Conservation (phyloP, 23 tunicate genomes). For the Trididemnum nubilum region DNA sequence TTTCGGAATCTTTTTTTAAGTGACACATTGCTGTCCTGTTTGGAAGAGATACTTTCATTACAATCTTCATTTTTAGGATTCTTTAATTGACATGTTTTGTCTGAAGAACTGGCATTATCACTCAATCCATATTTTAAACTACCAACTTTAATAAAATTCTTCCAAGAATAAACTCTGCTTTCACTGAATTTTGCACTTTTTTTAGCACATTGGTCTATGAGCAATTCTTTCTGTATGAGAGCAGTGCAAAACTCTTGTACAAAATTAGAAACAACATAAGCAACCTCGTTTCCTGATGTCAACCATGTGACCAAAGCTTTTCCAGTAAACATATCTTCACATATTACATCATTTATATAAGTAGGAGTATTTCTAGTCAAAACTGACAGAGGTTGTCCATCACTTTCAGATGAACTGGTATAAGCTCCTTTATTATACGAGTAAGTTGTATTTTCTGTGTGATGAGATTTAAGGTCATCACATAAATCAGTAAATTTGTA, state of each 20-base stretch:
- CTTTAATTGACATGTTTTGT: neutral
- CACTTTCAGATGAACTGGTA: too few relatives aligned
- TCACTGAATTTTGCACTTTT: neutral
- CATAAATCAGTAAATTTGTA: too few relatives aligned
- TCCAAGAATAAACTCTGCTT: constrained; percentile 26
- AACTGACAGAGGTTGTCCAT: too few relatives aligned
- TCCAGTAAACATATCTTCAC: constrained; percentile 12
- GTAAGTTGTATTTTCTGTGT: too few relatives aligned
- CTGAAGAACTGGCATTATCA: neutral
- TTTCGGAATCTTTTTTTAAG: neutral
- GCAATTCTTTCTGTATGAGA: neutral
- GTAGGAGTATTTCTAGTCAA: neutral
- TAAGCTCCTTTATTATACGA: too few relatives aligned
- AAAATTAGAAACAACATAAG: neutral
- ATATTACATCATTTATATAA: constrained; percentile 5
- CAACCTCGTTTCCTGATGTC: neutral
- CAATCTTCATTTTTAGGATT: neutral
- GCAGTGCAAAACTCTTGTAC: constrained; percentile 3
- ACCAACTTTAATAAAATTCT: neutral
- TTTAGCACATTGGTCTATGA: neutral
- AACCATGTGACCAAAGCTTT: constrained; percentile 15
- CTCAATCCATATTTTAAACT: neutral
- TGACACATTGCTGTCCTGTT: neutral
- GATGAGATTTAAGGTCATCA: too few relatives aligned
- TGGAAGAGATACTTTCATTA: neutral